These are phyloP conservation scores for Mormyrus lacerda DNA, from an alignment of 2,113 vertebrate genomes.

Conservation along the genomic window DNA sequence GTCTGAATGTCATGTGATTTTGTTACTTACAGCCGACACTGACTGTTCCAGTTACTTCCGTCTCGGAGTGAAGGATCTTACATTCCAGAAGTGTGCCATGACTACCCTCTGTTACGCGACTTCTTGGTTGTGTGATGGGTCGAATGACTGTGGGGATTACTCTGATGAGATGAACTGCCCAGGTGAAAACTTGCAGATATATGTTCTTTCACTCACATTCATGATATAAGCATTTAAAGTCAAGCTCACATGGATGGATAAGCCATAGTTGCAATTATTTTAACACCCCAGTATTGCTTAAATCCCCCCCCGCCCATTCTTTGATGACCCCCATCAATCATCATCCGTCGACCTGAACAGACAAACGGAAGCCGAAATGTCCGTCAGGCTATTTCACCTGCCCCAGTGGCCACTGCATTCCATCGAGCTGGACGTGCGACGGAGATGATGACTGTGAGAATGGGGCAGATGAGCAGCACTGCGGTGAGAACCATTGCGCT, in stretches of 20 bases:
- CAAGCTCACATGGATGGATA: not conserved
- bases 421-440: constrained; percentile 94
- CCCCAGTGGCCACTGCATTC: constrained; percentile 87
- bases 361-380: constrained; percentile 74
- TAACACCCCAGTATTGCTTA: not conserved
- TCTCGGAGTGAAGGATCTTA: constrained; percentile 79
- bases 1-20: not conserved
- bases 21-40: constrained; percentile 62
- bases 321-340: not conserved
- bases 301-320: not conserved
- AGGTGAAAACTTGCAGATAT: constrained; percentile 50
- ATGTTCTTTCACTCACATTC: not conserved
- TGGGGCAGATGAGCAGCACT: constrained; percentile 85
- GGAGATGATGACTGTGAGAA: constrained; percentile 92
- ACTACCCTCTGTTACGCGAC: constrained; percentile 86
- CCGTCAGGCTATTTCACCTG: constrained; percentile 88
- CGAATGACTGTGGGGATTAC: constrained; percentile 91
- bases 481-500: constrained; percentile 65
- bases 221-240: not conserved
- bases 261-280: not conserved
- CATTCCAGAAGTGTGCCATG: constrained; percentile 82
- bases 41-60: constrained; percentile 91
- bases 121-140: constrained; percentile 84
- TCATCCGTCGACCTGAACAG: constrained; percentile 33
- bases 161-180: constrained; percentile 90